Conservation (phyloP, 2,113 vertebrate genomes). For the Planiliza haematocheilus region DNA sequence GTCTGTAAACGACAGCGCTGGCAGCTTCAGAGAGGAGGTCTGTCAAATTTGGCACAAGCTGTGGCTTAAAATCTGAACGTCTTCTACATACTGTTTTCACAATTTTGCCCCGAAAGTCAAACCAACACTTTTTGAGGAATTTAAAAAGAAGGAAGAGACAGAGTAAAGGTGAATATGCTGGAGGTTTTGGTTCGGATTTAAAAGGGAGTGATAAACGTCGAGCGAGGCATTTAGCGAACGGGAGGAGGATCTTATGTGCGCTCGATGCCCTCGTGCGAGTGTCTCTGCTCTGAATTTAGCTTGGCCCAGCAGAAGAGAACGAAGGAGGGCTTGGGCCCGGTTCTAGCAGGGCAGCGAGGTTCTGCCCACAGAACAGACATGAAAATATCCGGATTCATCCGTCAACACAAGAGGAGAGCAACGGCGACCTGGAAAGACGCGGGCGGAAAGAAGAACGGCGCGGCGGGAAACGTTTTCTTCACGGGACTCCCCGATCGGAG, state of each 20-base stretch:
- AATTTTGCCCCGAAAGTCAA: too few relatives aligned
- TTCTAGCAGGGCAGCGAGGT: slow-evolving; percentile 79
- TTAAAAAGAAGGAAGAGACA: slow-evolving; percentile 1
- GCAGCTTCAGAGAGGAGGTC: slow-evolving; percentile 56
- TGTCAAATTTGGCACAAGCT: slow-evolving; percentile 59
- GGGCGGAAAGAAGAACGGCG: too few relatives aligned
- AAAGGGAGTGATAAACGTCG: slow-evolving; percentile 14
- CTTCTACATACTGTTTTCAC: background rate
- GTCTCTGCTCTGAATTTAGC: slow-evolving; percentile 83
- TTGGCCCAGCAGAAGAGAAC: slow-evolving; percentile 83
- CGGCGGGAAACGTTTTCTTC: background rate
- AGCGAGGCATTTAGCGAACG: too few relatives aligned
- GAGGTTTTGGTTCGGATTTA: slow-evolving; percentile 42
- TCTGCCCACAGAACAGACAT: slow-evolving; percentile 83
- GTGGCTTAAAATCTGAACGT: too few relatives aligned
- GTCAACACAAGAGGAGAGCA: slow-evolving; percentile 63
- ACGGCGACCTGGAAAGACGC: slow-evolving; percentile 14
- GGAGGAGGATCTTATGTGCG: slow-evolving; percentile 65
- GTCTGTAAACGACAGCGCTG: slow-evolving; percentile 74
- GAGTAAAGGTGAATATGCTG: slow-evolving; percentile 62
- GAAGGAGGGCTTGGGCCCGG: slow-evolving; percentile 80
- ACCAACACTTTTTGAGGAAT: too few relatives aligned
- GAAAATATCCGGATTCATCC: slow-evolving; percentile 82
- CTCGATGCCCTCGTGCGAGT: slow-evolving; percentile 68
- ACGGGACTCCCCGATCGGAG: too few relatives aligned